These are phyloP conservation scores for Harpagoxenus sublaevis DNA, from an alignment of 2,888 invertebrate species.

Conservation along the genomic window DNA sequence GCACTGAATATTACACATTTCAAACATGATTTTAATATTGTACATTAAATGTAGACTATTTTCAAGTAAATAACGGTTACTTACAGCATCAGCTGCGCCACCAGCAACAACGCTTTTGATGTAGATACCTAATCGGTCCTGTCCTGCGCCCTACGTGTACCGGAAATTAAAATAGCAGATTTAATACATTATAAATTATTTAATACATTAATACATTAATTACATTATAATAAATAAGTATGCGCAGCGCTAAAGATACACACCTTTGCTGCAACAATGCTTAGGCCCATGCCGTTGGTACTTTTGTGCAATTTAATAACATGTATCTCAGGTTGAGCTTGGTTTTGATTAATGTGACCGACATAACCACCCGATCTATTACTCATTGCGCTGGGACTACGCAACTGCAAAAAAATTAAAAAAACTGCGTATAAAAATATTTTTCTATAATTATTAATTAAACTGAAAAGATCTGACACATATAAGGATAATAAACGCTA, in stretches of 20 bases:
- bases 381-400: constrained; percentile 90
- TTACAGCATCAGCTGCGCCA: constrained; percentile 94
- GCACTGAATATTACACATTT: not conserved
- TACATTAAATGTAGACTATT: not conserved
- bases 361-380: constrained; percentile 87
- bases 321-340: constrained; percentile 92
- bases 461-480: not conserved
- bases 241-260: constrained; percentile 59
- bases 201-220: no score
- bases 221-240: constrained; percentile 15
- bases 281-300: constrained; percentile 98
- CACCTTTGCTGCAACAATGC: constrained; percentile 99
- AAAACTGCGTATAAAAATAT: not conserved
- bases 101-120: constrained; percentile 99
- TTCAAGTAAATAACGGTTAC: constrained; percentile 70
- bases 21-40: not conserved
- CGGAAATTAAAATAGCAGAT: constrained; percentile 19
- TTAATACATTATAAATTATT: not conserved
- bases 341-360: constrained; percentile 78
- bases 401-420: constrained; percentile 85
- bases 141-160: constrained; percentile 90
- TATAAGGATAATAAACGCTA: not conserved
- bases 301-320: constrained; percentile 97
- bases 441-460: constrained; percentile 10
- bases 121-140: constrained; percentile 97